Base-by-base conservation (phyloP, 2,113 vertebrate genomes). In the Chloropsis hardwickii region DNA sequence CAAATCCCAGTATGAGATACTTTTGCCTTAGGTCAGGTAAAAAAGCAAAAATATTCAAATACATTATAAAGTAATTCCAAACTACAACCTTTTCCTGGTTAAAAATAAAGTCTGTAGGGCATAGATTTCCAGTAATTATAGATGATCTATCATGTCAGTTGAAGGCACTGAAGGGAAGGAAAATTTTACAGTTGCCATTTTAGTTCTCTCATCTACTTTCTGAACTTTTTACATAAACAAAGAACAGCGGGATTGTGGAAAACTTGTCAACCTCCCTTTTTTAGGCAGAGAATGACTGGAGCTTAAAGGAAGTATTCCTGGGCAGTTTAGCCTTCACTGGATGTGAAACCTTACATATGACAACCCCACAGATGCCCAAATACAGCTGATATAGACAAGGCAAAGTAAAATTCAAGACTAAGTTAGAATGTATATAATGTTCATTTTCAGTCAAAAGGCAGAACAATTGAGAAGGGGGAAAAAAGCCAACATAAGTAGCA, bases 101-200 rank as follows among this genome's bases (percentile, higher is more conserved):
- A 96, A 91, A 96, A 94, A 87, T 76, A 67, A 90, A 67, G 48
- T 56, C 81, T 88, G 54, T 37, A 83, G 66, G 62, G 57, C 83
- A 91, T 3, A 78, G 19, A 25, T 65, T 94, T 79, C 31, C 58
- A 91, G 71, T 87, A 94, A 88, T 48, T 81, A 29, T 1, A 86
- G 35, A 86, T 76, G 28, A 56, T 44, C n/a, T 21, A 27, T 48
- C 31, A 50, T 10, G 24, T 35, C 45, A 61, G 31, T 44, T 83
- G 64, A 85, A 80, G 12, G 76, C 35, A 95, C 33, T 18, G 11
- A 78, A 64, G 29, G 22, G 21, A 90, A 14, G 66, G 22, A 71
- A 80, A 93, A 42, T 28, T 48, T 37, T 54, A 42, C 40, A 77
- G 62, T 11, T 83, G 31, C 56, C 11, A 50, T 79, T 91, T 78